These are phyloP conservation scores for Parnassius orleans DNA, from an alignment of 2,888 invertebrate genomes.

Conservation along the genomic window DNA sequence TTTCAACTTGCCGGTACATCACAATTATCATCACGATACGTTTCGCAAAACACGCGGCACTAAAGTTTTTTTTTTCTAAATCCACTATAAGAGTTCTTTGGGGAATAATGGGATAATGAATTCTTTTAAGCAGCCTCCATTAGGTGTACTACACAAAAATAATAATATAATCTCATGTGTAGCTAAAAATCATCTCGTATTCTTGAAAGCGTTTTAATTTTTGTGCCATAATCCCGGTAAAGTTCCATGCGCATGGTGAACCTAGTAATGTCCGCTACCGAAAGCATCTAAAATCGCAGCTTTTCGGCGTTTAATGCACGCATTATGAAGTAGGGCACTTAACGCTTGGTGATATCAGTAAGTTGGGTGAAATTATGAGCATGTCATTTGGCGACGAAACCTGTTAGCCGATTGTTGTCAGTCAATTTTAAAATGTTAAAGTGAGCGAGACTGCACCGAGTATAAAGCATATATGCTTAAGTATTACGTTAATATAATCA, in stretches of 20 bases:
- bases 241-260: constrained; percentile 5
- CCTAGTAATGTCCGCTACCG: constrained; percentile 36
- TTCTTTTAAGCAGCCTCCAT: too few species aligned
- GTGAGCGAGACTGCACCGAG: constrained; percentile 10
- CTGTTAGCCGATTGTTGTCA: constrained; percentile 34
- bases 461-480: constrained; percentile 9
- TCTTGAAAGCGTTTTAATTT: too few species aligned
- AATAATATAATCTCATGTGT: too few species aligned
- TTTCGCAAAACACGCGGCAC: too few species aligned
- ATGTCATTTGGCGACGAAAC: constrained; percentile 31
- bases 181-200: too few species aligned
- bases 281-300: constrained; percentile 42
- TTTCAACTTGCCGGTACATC: too few species aligned
- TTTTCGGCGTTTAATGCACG: constrained; percentile 38
- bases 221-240: not conserved
- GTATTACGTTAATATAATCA: too few species aligned
- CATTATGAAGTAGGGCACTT: constrained; percentile 42
- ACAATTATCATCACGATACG: too few species aligned
- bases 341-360: constrained; percentile 41
- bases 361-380: constrained; percentile 39
- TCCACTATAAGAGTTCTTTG: too few species aligned
- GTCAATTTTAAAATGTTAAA: constrained; percentile 31
- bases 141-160: too few species aligned
- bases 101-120: too few species aligned
- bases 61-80: too few species aligned